Evolutionary conservation across 2,888 invertebrate species (phyloP).

Genomic region (Hermodice carunculata): DNA sequence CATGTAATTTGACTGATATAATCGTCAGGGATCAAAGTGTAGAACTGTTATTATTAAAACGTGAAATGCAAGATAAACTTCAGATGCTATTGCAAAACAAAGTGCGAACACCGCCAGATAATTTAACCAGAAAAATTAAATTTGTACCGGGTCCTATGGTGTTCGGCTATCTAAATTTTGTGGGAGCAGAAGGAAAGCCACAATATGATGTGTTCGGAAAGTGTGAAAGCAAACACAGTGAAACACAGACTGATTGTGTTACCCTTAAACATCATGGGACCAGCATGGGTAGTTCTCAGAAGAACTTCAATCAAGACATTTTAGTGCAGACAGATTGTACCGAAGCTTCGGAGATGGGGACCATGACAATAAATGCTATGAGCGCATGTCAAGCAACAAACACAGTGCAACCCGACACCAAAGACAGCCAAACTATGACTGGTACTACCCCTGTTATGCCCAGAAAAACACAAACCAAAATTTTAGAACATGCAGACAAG

Average conservation of each 20-base stretch:
- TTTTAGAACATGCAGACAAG: conserved; percentile 10
- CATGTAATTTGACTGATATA: conserved; percentile 61
- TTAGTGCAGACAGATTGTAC: background rate
- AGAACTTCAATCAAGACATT: no score
- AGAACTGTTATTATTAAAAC: conserved; percentile 66
- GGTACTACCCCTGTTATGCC: background rate
- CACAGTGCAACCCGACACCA: background rate
- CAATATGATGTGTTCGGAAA: no score
- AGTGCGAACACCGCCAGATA: conserved; percentile 48
- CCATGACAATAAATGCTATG: background rate
- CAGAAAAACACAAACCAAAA: conserved; percentile 9
- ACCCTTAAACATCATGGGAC: no score
- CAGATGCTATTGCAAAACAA: conserved; percentile 51
- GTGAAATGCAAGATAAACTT: conserved; percentile 64
- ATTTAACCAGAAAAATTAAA: conserved; percentile 47
- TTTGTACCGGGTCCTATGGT: conserved; percentile 61
- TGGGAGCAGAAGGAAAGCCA: no score
- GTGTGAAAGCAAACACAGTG: no score
- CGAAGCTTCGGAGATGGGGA: background rate
- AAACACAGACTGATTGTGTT: no score
- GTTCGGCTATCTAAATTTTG: conserved; percentile 50
- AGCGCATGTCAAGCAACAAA: background rate
- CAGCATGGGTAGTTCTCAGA: no score
- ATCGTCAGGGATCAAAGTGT: conserved; percentile 64
- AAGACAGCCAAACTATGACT: conserved; percentile 9